Conservation (phyloP, 2,888 invertebrate genomes). For the Campoletis raptor region DNA sequence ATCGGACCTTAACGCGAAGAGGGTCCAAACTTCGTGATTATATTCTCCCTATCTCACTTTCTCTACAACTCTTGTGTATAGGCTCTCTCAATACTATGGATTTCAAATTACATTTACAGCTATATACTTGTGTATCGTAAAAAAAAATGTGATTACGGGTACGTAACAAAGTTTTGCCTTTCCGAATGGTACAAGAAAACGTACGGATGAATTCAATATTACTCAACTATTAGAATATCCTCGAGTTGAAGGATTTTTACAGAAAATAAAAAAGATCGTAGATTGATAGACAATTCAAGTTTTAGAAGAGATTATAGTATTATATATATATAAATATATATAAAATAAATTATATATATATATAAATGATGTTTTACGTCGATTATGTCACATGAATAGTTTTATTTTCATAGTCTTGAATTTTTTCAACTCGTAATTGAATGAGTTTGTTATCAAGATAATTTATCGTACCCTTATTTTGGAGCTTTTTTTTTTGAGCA, state of each 20-base stretch:
- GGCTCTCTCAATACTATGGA: not conserved
- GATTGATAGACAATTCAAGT: too few relatives aligned
- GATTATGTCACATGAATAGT: not conserved
- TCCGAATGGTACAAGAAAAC: not conserved
- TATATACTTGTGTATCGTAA: not conserved
- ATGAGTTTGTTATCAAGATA: too few relatives aligned
- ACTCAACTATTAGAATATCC: not conserved
- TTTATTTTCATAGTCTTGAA: not conserved
- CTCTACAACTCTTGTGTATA: constrained; percentile 69
- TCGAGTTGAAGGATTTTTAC: not conserved
- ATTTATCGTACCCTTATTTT: not conserved
- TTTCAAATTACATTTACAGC: constrained; percentile 2
- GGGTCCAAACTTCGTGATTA: constrained; percentile 73
- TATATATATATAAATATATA: too few relatives aligned
- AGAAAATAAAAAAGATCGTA: too few relatives aligned
- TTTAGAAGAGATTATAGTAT: too few relatives aligned
- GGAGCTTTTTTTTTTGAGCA: not conserved
- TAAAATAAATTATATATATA: too few relatives aligned
- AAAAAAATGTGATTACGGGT: constrained; percentile 11
- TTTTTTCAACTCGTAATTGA: not conserved
- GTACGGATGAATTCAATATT: not conserved
- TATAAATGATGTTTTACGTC: not conserved
- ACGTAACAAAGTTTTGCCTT: not conserved
- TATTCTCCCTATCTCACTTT: constrained; percentile 65
- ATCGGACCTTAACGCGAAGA: constrained; percentile 78